Evolutionary conservation across 2,113 vertebrate genomes (phyloP).

Genomic region (Pseudopipra pipra): DNA sequence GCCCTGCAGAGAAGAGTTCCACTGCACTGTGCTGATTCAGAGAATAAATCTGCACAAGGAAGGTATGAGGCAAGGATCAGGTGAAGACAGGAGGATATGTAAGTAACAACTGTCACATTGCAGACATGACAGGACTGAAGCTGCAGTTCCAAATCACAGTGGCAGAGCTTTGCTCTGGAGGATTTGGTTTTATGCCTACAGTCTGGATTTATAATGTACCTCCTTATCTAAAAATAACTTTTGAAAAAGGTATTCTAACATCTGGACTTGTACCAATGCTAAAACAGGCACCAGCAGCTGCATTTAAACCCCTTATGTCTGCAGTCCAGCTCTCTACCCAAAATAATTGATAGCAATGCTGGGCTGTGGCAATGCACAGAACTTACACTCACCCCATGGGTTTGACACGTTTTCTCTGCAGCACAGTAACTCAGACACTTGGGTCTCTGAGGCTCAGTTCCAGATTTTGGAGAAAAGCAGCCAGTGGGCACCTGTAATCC

Average conservation of each 20-base stretch:
- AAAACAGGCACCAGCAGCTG: not conserved
- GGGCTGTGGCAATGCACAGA: rapidly evolving
- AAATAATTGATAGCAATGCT: rapidly evolving
- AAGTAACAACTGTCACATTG: not conserved
- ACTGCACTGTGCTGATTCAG: rapidly evolving
- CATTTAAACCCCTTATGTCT: not conserved
- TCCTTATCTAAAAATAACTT: not conserved
- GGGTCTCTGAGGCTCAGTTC: not conserved
- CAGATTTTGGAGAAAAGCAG: not conserved
- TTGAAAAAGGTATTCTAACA: not conserved
- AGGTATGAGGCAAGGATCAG: not conserved
- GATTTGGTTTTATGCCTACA: not conserved
- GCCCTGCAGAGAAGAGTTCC: not conserved
- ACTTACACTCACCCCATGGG: not conserved
- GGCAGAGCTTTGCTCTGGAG: not conserved
- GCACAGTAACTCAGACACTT: not conserved
- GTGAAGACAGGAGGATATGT: not conserved
- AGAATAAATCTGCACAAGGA: not conserved
- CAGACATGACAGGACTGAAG: not conserved
- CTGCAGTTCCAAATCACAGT: not conserved
- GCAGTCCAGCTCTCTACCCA: not conserved
- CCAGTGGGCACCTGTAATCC: constrained; percentile 16
- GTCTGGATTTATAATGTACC: not conserved
- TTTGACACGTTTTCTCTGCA: not conserved
- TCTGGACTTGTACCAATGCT: not conserved